A percentile compares a stretch with the other conserved stretches of the same genome.
These are phyloP conservation scores for Gymnoscopelus braueri DNA, from an alignment of 2,797 vertebrate genomes.

Conservation along the genomic window DNA sequence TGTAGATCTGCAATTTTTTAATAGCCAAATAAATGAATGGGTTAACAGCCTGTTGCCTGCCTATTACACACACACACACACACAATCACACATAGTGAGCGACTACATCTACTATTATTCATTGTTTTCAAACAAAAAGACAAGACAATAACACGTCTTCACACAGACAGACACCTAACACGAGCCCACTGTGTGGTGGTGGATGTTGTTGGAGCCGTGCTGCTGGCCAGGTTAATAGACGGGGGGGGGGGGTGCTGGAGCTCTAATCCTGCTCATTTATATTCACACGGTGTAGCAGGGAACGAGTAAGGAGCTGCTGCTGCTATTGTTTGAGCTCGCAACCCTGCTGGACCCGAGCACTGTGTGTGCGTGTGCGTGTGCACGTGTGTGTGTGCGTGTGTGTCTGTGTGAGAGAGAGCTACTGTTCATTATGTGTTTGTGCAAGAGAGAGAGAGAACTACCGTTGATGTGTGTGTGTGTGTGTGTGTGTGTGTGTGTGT, in stretches of 20 bases:
- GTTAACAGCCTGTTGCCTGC: too few species aligned
- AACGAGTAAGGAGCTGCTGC: conserved; percentile 57
- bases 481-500: neutral
- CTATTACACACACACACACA: too few species aligned
- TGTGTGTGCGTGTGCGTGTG: neutral
- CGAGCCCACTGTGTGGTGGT: too few species aligned
- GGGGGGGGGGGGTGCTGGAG: too few species aligned
- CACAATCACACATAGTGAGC: too few species aligned
- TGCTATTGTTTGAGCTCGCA: conserved; percentile 61
- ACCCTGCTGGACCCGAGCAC: conserved; percentile 62
- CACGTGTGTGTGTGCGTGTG: conserved; percentile 7
- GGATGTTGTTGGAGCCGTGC: neutral
- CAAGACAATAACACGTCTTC: neutral
- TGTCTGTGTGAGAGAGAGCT: neutral
- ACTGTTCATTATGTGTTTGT: too few species aligned
- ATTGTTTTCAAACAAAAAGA: neutral
- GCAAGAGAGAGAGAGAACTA: too few species aligned
- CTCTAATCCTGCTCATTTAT: conserved; percentile 41
- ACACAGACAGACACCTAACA: neutral
- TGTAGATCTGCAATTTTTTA: too few species aligned
- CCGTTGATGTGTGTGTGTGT: conserved; percentile 2
- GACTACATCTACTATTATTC: too few species aligned
- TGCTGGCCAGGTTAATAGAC: neutral
- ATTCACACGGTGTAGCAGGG: conserved; percentile 46
- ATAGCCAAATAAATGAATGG: too few species aligned